Conservation (phyloP, 2,797 vertebrate genomes). For the Manis javanica region DNA sequence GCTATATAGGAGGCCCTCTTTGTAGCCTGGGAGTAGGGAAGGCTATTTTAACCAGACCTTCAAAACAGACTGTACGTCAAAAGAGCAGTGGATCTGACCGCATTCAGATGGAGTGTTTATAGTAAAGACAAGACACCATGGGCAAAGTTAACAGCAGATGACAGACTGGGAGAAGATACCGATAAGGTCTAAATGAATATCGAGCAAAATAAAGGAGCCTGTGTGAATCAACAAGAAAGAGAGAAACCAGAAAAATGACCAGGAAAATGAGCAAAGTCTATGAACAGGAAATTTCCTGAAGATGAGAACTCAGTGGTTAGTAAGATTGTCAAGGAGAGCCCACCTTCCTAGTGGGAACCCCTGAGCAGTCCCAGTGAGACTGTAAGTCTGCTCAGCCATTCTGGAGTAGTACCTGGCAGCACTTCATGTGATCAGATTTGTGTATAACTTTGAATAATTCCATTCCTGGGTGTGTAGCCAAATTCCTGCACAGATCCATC, state of each 20-base stretch:
- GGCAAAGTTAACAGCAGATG: no score
- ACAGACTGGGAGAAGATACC: not conserved
- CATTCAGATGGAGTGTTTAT: not conserved
- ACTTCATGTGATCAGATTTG: not conserved
- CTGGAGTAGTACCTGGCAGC: not conserved
- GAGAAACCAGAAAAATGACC: not conserved
- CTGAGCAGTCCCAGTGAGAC: fast-evolving
- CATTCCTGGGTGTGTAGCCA: fast-evolving
- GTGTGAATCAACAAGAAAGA: not conserved
- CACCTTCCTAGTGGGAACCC: not conserved
- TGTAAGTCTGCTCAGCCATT: not conserved
- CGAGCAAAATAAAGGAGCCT: not conserved
- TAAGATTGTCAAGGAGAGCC: not conserved
- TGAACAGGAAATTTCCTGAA: not conserved
- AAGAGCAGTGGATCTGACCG: not conserved
- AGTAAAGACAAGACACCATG: not conserved
- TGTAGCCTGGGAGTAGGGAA: not conserved
- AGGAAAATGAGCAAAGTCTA: not conserved
- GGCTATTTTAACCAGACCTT: not conserved
- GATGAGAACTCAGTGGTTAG: not conserved
- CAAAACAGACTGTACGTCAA: not conserved
- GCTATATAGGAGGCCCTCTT: not conserved
- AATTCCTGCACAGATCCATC: no score
- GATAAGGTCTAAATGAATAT: not conserved
- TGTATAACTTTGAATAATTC: not conserved